These are phyloP conservation scores for Sebastes nivosus DNA, from an alignment of 2,797 vertebrate species.

Conservation along the genomic window DNA sequence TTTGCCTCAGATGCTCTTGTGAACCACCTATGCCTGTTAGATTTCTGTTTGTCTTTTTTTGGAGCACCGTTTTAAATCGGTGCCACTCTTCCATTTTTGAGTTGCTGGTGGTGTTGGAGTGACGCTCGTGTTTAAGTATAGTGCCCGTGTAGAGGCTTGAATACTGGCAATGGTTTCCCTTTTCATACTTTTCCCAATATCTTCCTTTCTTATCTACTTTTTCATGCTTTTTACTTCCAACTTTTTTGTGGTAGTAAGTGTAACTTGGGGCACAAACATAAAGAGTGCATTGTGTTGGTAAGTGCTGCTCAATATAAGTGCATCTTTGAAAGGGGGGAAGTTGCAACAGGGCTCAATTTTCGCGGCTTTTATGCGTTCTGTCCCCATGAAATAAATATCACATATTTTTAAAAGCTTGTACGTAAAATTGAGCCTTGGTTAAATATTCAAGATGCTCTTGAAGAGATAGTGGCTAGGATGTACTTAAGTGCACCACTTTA, in stretches of 20 bases:
- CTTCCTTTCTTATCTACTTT: slow-evolving; percentile 21
- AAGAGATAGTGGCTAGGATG: slow-evolving; percentile 63
- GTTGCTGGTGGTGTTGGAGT: slow-evolving; percentile 8
- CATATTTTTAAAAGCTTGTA: slow-evolving; percentile 80
- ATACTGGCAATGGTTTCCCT: slow-evolving; percentile 4
- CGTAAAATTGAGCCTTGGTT: slow-evolving; percentile 72
- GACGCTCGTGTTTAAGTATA: slow-evolving; percentile 20
- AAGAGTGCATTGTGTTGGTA: slow-evolving; percentile 64
- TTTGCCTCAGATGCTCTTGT: slow-evolving; percentile 50
- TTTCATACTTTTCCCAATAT: slow-evolving; percentile 17
- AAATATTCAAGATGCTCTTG: slow-evolving; percentile 80
- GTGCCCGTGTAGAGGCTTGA: not conserved
- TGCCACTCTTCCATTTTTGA: not conserved
- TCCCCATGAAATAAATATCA: slow-evolving; percentile 86
- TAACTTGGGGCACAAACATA: slow-evolving; percentile 55
- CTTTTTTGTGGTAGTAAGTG: slow-evolving; percentile 13
- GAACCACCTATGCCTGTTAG: slow-evolving; percentile 42
- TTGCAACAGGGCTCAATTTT: slow-evolving; percentile 70
- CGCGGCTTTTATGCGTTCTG: slow-evolving; percentile 79
- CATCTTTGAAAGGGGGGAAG: slow-evolving; percentile 44
- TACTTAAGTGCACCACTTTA: slow-evolving; percentile 75
- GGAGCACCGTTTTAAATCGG: slow-evolving; percentile 12
- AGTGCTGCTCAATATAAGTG: slow-evolving; percentile 69
- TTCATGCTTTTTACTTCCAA: slow-evolving; percentile 1
- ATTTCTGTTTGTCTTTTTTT: slow-evolving; percentile 42